Percentiles rank a stretch among this genome's conserved stretches.
Conservation (phyloP, 2,797 vertebrate genomes). For the Notolepis coatsorum region DNA sequence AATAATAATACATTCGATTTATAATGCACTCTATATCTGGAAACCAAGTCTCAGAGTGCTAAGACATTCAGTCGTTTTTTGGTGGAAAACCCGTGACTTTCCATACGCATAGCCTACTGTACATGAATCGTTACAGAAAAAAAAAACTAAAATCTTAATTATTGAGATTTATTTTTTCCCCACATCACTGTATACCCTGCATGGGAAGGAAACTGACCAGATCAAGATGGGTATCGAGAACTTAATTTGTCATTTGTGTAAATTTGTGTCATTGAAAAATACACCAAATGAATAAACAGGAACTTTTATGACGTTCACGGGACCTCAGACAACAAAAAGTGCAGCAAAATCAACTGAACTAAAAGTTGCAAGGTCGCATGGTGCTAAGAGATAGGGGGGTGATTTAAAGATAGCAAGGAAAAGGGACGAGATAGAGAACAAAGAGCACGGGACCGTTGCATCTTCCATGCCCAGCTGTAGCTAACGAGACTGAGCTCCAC, state of each 20-base stretch:
- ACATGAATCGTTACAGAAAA: too few relatives aligned
- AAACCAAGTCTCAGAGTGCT: too few relatives aligned
- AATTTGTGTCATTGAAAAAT: not conserved
- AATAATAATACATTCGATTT: too few relatives aligned
- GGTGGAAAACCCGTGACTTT: too few relatives aligned
- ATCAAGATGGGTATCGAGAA: too few relatives aligned
- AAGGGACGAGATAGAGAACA: not conserved
- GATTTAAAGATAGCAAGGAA: not conserved
- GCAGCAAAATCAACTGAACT: not conserved
- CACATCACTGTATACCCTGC: too few relatives aligned
- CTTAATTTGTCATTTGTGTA: not conserved
- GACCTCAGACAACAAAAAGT: not conserved
- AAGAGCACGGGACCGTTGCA: not conserved
- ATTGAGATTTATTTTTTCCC: too few relatives aligned
- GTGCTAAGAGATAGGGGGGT: not conserved
- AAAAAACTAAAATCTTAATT: too few relatives aligned
- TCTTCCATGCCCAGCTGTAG: not conserved
- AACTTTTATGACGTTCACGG: not conserved
- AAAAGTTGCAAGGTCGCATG: slow-evolving; percentile 5
- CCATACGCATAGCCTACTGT: too few relatives aligned
- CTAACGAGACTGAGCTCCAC: not conserved
- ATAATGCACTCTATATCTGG: too few relatives aligned
- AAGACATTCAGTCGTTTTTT: too few relatives aligned
- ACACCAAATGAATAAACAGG: not conserved
- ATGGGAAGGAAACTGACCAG: too few relatives aligned